Evolutionary conservation across 2,888 invertebrate genomes (phyloP).

Genomic region (Dicyrtoma fusca): DNA sequence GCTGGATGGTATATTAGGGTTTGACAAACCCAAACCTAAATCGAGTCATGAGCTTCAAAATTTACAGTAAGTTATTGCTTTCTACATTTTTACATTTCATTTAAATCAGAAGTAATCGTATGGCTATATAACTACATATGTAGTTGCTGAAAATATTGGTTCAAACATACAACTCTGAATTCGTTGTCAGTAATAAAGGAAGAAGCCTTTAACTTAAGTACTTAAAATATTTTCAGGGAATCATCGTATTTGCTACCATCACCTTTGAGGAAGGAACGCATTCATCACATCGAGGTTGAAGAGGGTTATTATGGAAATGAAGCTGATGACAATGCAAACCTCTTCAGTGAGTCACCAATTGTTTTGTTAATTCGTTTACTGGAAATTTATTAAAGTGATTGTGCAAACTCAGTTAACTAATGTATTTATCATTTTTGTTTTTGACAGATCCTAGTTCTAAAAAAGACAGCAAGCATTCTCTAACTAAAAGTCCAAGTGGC

Average conservation of each 20-base stretch:
- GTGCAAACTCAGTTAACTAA: not conserved
- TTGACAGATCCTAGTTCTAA: constrained; percentile 13
- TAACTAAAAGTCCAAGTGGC: constrained; percentile 22
- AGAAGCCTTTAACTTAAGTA: too few relatives aligned
- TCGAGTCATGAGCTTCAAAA: not conserved
- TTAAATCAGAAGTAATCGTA: too few relatives aligned
- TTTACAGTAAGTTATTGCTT: constrained; percentile 4
- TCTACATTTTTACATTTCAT: too few relatives aligned
- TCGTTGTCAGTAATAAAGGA: too few relatives aligned
- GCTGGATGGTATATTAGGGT: not conserved
- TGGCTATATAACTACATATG: too few relatives aligned
- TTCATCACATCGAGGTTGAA: not conserved
- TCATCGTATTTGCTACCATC: not conserved
- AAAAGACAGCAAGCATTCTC: constrained; percentile 16
- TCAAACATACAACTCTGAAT: too few relatives aligned
- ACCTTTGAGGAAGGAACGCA: not conserved
- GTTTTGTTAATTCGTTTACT: not conserved
- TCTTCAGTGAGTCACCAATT: constrained; percentile 2
- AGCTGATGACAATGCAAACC: constrained; percentile 16
- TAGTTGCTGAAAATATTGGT: too few relatives aligned
- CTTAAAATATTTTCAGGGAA: constrained; percentile 9
- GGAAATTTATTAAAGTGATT: not conserved
- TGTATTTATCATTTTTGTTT: too few relatives aligned
- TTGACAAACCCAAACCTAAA: constrained; percentile 4
- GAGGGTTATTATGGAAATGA: not conserved